Evolutionary conservation across 2,888 invertebrate species (phyloP).

Genomic region (Diadromus collaris): DNA sequence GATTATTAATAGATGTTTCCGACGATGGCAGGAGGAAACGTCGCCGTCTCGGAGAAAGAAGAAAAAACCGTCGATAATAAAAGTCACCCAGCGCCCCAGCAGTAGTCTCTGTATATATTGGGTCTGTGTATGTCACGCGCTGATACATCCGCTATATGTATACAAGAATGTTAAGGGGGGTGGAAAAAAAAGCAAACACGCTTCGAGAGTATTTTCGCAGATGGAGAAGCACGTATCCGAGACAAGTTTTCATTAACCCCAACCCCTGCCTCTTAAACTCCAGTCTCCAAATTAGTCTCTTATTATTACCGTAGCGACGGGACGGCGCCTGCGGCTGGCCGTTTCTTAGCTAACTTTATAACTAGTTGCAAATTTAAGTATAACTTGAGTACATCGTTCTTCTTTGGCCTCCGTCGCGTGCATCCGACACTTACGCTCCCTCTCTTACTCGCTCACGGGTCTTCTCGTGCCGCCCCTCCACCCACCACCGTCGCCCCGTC

Average conservation of each 20-base stretch:
- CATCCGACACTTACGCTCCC: conserved; percentile 35
- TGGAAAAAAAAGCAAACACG: neutral
- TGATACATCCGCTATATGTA: neutral
- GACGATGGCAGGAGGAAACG: too few species aligned
- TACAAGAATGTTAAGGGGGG: neutral
- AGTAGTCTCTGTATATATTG: neutral
- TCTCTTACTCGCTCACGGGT: conserved; percentile 23
- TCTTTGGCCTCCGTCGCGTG: conserved; percentile 42
- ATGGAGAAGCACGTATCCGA: conserved; percentile 7
- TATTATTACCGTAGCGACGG: conserved; percentile 53
- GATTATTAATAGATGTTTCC: conserved; percentile 2
- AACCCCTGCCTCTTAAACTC: conserved; percentile 20
- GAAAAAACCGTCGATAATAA: neutral
- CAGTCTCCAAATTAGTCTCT: conserved; percentile 48
- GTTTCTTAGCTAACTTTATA: conserved; percentile 71
- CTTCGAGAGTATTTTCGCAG: neutral
- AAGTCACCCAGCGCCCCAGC: too few species aligned
- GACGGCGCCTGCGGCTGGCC: conserved; percentile 46
- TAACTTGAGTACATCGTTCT: conserved; percentile 66
- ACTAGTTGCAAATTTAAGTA: conserved; percentile 76
- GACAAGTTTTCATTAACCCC: conserved; percentile 38
- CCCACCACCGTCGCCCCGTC: neutral
- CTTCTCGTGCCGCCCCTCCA: conserved; percentile 6
- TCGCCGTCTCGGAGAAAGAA: too few species aligned
- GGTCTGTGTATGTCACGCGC: neutral